Base-by-base conservation (phyloP, 2,888 invertebrate genomes). In the Agrotis segetum region DNA sequence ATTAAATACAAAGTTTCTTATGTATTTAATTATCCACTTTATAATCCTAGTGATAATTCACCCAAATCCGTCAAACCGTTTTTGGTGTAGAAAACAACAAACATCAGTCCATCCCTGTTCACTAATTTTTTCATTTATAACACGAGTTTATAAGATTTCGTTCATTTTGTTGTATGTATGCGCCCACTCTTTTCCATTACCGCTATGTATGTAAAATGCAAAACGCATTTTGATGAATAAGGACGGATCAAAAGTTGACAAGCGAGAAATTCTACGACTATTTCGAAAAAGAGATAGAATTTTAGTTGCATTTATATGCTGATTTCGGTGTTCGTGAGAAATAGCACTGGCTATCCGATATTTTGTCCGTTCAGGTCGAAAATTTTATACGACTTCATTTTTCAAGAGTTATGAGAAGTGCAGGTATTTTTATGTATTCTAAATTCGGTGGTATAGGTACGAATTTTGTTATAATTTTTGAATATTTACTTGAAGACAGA, bases 171-270 rank as follows among this genome's bases (percentile, higher is more conserved):
- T 76, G 83, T 74, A 74, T 44, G 44, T 63, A 47, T 79, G 67
- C 6, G 63, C 7, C 29, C 9, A 46, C 7, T 44, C 55, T 73
- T 79, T 73, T 81, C 76, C 68, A 81, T 79, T 83, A 82, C 61
- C 52, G 79, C 71, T 82, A 79, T 79, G 76, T 85, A 78, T 86
- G 83, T 79, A 79, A 88, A 85, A 84, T 74, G 78, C 82, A 86
- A 87, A 85, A 84, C 73, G 83, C 82, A 86, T 88, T 88, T 88
- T 92, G 91, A 92, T 86, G 88, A 89, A 92, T 90, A 88, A 87
- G 78, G 76, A 83, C 67, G 79, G 62, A 81, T 86, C 79, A 83
- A 77, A 88, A 90, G 87, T 87, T 87, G 92, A 90, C 91, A 91
- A 88, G 79, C 71, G 84, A 82, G 81, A 83, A 84, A 88, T 88